A percentile compares a stretch with the other conserved stretches of the same genome.
Conservation (phyloP, 2,113 vertebrate species). For the Oreotrochilus melanogaster region DNA sequence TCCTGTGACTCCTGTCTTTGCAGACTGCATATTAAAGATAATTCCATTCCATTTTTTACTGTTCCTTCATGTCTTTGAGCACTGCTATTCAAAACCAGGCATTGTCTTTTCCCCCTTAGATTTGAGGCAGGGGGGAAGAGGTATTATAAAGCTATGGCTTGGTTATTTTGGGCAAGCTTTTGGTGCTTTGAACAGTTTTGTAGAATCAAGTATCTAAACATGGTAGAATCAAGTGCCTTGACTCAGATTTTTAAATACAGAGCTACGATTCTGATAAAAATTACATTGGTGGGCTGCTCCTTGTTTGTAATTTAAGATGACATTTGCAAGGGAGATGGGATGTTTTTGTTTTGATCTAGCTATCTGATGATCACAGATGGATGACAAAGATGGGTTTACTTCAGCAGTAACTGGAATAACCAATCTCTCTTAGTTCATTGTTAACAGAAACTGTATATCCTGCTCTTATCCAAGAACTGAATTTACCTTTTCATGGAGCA, state of each 20-base stretch:
- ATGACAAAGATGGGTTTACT: neutral
- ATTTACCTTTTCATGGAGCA: neutral
- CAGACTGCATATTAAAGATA: neutral
- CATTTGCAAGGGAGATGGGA: neutral
- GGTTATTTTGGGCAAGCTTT: neutral
- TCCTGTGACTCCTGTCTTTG: neutral
- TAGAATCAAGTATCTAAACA: neutral
- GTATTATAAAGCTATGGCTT: neutral
- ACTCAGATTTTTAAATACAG: neutral
- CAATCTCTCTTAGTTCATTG: neutral
- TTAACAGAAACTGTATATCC: neutral
- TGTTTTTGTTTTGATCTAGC: neutral
- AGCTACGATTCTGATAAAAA: neutral
- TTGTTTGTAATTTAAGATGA: neutral
- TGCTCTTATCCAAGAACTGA: neutral
- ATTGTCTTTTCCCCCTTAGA: neutral
- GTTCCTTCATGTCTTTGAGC: neutral
- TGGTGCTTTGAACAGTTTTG: neutral
- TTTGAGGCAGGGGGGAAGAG: neutral
- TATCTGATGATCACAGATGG: neutral
- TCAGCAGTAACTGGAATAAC: neutral
- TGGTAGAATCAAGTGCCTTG: neutral
- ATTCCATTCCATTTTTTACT: rapidly evolving
- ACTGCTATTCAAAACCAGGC: neutral
- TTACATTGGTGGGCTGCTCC: neutral